Conservation (phyloP, 2,797 vertebrate species). For the Sebastes itinus region DNA sequence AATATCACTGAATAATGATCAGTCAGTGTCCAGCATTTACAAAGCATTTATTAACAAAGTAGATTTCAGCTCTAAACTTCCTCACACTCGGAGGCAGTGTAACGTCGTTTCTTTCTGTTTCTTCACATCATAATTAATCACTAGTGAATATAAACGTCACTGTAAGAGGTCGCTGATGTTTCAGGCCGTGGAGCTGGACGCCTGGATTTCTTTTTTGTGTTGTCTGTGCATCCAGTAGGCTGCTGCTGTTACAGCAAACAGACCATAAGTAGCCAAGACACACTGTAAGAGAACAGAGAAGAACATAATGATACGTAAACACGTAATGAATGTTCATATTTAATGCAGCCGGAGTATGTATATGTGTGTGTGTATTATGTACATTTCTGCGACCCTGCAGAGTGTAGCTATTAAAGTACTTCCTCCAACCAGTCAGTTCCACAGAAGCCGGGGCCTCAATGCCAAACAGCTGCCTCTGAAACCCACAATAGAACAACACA, state of each 20-base stretch:
- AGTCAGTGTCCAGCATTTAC: neutral
- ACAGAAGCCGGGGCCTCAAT: conserved; percentile 51
- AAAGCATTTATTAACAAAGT: conserved; percentile 28
- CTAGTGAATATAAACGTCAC: neutral
- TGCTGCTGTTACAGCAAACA: conserved; percentile 49
- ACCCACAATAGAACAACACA: neutral
- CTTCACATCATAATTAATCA: neutral
- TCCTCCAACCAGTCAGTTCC: conserved; percentile 74
- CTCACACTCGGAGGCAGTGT: neutral
- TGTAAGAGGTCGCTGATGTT: neutral
- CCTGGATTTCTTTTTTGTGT: conserved; percentile 39
- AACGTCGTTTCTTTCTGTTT: neutral
- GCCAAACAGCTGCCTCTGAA: conserved; percentile 75
- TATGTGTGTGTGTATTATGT: neutral
- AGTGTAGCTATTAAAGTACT: conserved; percentile 77
- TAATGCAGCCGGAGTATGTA: neutral
- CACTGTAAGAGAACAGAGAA: conserved; percentile 57
- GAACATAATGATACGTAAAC: neutral
- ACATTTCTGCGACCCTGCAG: conserved; percentile 73
- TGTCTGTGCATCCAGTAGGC: conserved; percentile 53
- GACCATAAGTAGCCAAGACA: conserved; percentile 69
- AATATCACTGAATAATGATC: neutral
- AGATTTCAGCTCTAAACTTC: neutral
- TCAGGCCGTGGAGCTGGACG: conserved; percentile 34
- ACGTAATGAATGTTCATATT: neutral